Evolutionary conservation across 2,113 vertebrate species (phyloP).

Genomic region (Phasianus colchicus): DNA sequence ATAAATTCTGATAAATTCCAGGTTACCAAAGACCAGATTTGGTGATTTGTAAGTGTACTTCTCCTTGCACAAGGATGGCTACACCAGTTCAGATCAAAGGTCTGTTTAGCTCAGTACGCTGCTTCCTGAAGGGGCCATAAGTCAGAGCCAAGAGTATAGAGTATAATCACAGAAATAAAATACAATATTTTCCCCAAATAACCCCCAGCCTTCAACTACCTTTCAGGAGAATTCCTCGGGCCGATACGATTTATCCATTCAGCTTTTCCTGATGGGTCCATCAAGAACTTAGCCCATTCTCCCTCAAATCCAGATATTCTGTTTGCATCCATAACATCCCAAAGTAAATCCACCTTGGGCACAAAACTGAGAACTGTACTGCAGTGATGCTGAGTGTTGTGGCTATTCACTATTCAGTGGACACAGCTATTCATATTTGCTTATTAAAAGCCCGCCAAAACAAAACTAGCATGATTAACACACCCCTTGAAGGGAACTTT

Average conservation of each 20-base stretch:
- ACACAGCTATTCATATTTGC: neutral
- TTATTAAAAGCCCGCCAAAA: neutral
- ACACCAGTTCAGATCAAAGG: neutral
- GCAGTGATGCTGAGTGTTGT: neutral
- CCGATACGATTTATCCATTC: neutral
- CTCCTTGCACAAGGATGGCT: neutral
- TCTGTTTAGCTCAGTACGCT: neutral
- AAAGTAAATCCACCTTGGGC: neutral
- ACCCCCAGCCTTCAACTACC: neutral
- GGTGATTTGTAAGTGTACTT: neutral
- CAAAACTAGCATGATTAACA: neutral
- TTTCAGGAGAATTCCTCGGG: neutral
- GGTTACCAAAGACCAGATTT: neutral
- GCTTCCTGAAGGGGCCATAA: neutral
- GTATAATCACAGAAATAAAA: neutral
- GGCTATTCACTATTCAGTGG: neutral
- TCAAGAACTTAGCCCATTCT: neutral
- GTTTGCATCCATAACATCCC: neutral
- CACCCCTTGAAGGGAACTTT: neutral
- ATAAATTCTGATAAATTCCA: neutral
- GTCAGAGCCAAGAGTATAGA: neutral
- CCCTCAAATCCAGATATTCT: neutral
- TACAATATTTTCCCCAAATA: neutral
- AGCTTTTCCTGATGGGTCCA: neutral
- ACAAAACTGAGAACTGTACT: neutral